phyloP scores from a whole-genome alignment of 2,888 invertebrate genomes.

The Blastobasis lacticolella region DNA sequence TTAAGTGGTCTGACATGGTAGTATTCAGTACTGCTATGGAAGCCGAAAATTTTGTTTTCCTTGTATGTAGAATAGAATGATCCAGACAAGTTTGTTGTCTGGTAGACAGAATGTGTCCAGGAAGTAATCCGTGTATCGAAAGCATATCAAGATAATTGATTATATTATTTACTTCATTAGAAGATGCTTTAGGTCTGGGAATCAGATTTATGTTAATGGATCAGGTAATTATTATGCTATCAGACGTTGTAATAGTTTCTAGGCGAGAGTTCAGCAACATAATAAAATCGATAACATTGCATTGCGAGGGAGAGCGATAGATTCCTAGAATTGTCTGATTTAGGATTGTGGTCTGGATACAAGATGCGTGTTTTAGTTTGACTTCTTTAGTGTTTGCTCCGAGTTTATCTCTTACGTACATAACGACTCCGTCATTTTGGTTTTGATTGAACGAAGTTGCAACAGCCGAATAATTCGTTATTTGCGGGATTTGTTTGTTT shows the following conservation, averaged over 20 bases:
- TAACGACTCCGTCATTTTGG: background rate
- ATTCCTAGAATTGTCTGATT: background rate
- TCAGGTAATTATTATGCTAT: background rate
- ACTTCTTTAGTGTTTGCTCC: background rate
- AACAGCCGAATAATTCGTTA: background rate
- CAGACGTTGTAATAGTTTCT: background rate
- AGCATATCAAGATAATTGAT: background rate
- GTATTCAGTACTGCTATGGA: background rate
- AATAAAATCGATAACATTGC: background rate
- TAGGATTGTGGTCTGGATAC: background rate
- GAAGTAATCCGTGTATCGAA: too few relatives aligned
- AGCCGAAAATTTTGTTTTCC: too few relatives aligned
- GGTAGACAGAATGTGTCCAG: too few relatives aligned
- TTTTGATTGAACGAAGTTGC: background rate
- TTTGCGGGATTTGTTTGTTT: background rate
- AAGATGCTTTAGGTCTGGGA: background rate
- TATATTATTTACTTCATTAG: background rate
- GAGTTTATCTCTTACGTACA: background rate
- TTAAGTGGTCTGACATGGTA: background rate
- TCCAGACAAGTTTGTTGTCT: too few relatives aligned
- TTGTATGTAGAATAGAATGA: too few relatives aligned
- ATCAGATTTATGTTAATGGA: background rate
- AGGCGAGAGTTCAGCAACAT: background rate
- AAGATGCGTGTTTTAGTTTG: too few relatives aligned
- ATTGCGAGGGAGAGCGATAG: background rate